phyloP scores from a whole-genome alignment of 2,113 vertebrate species.

The Pelodiscus sinensis region DNA sequence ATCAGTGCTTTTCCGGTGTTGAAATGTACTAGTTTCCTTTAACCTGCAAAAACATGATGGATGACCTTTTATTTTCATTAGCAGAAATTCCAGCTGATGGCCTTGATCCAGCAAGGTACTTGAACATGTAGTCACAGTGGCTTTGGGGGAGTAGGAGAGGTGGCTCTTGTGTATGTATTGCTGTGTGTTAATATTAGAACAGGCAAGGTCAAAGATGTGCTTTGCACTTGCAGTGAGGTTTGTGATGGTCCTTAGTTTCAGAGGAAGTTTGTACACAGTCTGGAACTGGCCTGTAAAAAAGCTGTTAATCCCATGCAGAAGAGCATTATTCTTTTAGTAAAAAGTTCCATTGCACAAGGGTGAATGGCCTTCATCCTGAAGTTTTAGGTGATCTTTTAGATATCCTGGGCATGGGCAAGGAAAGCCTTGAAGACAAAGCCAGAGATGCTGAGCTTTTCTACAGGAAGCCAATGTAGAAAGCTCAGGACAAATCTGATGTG shows the following conservation, averaged over 20 bases:
- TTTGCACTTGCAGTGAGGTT: background rate
- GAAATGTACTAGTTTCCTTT: background rate
- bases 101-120: background rate
- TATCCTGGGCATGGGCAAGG: background rate
- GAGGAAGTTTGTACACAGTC: accelerated
- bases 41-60: background rate
- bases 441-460: background rate
- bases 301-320: background rate
- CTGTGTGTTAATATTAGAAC: accelerated
- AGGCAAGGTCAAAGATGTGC: accelerated
- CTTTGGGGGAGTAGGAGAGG: background rate
- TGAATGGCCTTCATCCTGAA: background rate
- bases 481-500: accelerated
- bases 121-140: background rate
- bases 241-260: background rate
- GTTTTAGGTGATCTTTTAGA: accelerated
- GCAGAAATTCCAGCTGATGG: background rate
- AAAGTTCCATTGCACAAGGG: background rate
- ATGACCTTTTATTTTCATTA: background rate
- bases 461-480: background rate
- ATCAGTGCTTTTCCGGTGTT: background rate
- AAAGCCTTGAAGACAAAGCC: accelerated
- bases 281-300: background rate
- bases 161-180: accelerated
- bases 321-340: accelerated